Evolutionary conservation across 1,140 invertebrate genomes (phyloP).

Genomic region (Caenorhabditis tropicalis): DNA sequence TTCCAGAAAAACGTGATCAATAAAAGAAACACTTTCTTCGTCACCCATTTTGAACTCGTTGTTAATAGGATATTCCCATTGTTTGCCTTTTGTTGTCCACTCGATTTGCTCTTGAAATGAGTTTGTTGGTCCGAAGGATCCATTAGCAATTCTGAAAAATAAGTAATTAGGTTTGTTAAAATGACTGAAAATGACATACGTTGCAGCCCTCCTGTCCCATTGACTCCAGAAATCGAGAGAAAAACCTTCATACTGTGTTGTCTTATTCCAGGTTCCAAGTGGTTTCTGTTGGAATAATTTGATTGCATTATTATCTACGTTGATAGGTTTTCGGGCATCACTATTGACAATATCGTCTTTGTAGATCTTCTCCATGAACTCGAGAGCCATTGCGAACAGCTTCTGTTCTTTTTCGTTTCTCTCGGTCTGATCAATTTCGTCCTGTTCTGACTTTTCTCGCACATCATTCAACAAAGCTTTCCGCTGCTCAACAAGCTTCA

Average conservation of each 20-base stretch:
- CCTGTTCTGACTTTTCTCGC: conserved; percentile 37
- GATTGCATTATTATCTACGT: conserved; percentile 8
- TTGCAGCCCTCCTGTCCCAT: conserved; percentile 52
- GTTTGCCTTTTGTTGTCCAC: conserved; percentile 90
- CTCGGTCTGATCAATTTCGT: conserved; percentile 38
- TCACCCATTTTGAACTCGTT: conserved; percentile 79
- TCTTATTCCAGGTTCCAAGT: conserved; percentile 42
- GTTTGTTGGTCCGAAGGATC: conserved; percentile 78
- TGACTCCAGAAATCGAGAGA: conserved; percentile 49
- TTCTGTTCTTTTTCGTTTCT: conserved; percentile 53
- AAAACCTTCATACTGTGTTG: neutral
- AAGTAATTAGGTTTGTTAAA: neutral
- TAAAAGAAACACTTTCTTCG: conserved; percentile 75
- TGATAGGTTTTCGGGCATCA: neutral
- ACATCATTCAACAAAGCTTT: conserved; percentile 47
- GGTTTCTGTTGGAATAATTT: neutral
- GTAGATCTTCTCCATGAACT: conserved; percentile 53
- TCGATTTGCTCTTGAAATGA: conserved; percentile 88
- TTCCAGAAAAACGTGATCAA: conserved; percentile 93
- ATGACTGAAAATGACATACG: conserved; percentile 10
- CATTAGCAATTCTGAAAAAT: conserved; percentile 52
- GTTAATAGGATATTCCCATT: conserved; percentile 95
- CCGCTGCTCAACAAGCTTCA: conserved; percentile 44
- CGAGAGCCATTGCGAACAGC: conserved; percentile 50
- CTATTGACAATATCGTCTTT: conserved; percentile 36